Percentiles rank a stretch among this genome's conserved stretches.
phyloP scores from a whole-genome alignment of 2,113 vertebrate genomes.

The Dasyurus viverrinus region DNA sequence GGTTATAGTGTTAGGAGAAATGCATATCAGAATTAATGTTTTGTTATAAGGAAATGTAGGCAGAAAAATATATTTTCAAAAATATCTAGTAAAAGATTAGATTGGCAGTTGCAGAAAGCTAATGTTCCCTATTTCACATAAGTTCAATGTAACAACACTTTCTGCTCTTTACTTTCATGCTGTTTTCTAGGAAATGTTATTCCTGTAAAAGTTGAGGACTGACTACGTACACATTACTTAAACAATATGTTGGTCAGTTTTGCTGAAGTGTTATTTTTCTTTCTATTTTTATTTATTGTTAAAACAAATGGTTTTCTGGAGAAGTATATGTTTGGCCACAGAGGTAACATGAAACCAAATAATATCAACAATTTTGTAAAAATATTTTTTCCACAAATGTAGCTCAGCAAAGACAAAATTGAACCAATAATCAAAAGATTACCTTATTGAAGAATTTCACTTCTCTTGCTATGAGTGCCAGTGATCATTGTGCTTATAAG shows the following conservation, averaged over 20 bases:
- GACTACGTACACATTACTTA: background rate
- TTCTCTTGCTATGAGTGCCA: constrained; percentile 74
- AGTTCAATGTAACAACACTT: background rate
- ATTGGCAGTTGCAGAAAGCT: background rate
- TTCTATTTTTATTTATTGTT: background rate
- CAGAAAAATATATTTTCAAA: background rate
- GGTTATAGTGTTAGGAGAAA: background rate
- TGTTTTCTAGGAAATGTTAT: background rate
- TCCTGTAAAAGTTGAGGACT: background rate
- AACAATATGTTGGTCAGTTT: background rate
- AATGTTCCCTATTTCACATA: background rate
- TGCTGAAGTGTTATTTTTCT: background rate
- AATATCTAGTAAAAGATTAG: background rate
- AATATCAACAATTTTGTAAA: background rate
- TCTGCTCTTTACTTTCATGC: background rate
- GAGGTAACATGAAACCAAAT: background rate
- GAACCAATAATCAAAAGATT: constrained; percentile 54
- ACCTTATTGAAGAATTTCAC: constrained; percentile 81
- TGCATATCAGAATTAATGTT: background rate
- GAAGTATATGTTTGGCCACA: background rate
- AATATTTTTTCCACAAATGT: constrained; percentile 39
- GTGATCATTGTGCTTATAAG: constrained; percentile 78
- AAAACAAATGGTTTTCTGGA: background rate
- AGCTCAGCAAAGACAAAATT: constrained; percentile 31
- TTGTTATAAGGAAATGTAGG: background rate